Percentiles rank a stretch among this genome's conserved stretches.
phyloP scores from a whole-genome alignment of 23 tunicate species.

The Diplosoma virens region DNA sequence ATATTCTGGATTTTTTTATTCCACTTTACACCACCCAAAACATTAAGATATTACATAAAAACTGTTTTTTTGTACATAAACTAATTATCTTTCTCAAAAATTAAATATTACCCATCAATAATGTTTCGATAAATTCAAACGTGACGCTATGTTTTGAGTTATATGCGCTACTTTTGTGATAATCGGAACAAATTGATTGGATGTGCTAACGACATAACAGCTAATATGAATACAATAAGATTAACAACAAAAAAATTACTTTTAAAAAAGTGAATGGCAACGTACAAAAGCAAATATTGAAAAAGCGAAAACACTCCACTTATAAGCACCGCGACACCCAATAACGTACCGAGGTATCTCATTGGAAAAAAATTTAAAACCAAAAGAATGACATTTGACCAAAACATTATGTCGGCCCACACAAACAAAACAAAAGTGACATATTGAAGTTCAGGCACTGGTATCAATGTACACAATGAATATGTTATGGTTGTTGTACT shows the following conservation, averaged over 20 bases:
- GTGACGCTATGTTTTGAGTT: no score
- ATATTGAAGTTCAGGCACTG: neutral
- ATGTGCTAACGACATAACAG: neutral
- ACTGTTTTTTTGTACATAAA: no score
- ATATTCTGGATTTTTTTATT: no score
- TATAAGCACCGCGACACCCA: neutral
- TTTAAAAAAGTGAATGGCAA: neutral
- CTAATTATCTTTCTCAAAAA: no score
- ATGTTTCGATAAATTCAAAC: no score
- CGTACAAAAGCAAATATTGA: neutral
- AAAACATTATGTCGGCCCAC: neutral
- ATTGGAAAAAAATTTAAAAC: constrained; percentile 1
- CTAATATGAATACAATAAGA: neutral
- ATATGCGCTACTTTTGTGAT: no score
- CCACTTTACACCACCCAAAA: no score
- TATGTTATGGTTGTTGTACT: neutral
- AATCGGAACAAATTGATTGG: neutral
- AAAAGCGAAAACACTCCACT: neutral
- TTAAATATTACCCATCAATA: no score
- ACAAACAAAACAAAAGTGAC: neutral
- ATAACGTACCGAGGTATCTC: neutral
- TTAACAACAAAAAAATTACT: constrained; percentile 3
- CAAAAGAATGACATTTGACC: neutral
- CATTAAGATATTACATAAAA: no score
- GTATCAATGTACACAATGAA: neutral